Base-by-base conservation (phyloP, 23 tunicate genomes). In the Halocynthia aurantium region DNA sequence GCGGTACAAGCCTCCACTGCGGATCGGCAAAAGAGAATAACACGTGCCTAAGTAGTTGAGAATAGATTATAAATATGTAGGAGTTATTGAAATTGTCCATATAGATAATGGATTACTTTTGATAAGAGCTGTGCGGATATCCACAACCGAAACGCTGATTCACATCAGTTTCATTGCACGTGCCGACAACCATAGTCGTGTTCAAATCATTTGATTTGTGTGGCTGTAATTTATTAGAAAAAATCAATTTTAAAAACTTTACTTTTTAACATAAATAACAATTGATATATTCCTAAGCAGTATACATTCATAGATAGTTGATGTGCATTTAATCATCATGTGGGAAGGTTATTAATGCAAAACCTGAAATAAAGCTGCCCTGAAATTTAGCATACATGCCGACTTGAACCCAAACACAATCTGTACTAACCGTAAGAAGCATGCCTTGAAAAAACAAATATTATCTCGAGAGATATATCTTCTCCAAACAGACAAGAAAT, bases 21-120 rank as follows among this genome's bases (percentile, higher is more conserved):
- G 78, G 78, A 54, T 54, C 22, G 2, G 78, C 55, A 18, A 54
- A 74, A 0, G 78, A 53, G 31, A n/a, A 74, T n/a, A 74, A 11
- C 55, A 10, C 19, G 62, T 74, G 6, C 78, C 78, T 74, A 68
- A 72, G 55, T 72, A 72, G n/a, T 10, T 72, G 18, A 72, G 76
- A 72, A 51, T 10, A 13, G 51, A 11, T 12, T 19, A 51, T 72
- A 10, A 10, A 51, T 10, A 44, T 11, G 44, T 13, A 10, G 57
- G 2, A 44, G 15, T 0, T 72, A 72, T 51, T 10, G 51, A 19
- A 22, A 44, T 72, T 44, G 50, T 20, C 12, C 2, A 2, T 5
- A 13, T 9, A 10, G 55, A 2, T 0, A 17, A 72, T 13, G n/a
- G 6, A 51, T 74, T 8, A 74, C 78, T 74, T 74, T 8, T 17